A percentile compares a stretch with the other conserved stretches of the same genome.
These are phyloP conservation scores for Poecilia picta DNA, from an alignment of 2,797 vertebrate species.

Conservation along the genomic window DNA sequence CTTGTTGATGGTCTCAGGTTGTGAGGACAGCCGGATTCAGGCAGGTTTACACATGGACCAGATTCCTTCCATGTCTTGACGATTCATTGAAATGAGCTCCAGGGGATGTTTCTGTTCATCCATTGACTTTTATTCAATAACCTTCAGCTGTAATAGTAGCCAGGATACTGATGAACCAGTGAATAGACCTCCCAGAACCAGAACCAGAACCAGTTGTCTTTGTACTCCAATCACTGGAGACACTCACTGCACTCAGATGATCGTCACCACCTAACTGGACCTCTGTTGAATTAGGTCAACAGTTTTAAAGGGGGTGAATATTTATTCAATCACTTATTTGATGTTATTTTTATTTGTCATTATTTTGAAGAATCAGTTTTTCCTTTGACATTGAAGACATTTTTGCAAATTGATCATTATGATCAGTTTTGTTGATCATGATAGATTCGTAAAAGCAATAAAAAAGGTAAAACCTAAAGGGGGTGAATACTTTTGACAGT, in stretches of 20 bases:
- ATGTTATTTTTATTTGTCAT: neutral
- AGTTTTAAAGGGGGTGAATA: neutral
- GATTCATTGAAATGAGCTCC: neutral
- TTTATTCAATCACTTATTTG: neutral
- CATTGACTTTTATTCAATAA: neutral
- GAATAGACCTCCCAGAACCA: neutral
- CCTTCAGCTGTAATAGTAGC: too few relatives aligned
- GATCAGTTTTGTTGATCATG: neutral
- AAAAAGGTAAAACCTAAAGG: neutral
- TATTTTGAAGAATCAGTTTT: neutral
- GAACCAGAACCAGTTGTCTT: neutral
- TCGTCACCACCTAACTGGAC: neutral
- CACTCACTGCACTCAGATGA: neutral
- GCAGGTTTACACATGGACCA: neutral
- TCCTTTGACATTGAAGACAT: neutral
- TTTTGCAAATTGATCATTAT: neutral
- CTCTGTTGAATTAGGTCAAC: neutral
- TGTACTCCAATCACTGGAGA: neutral
- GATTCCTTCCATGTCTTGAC: neutral
- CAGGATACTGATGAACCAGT: neutral
- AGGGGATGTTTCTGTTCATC: neutral
- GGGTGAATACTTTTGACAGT: neutral
- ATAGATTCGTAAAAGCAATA: neutral
- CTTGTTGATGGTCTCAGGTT: neutral
- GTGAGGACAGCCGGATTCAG: neutral